phyloP scores from a whole-genome alignment of 2,888 invertebrate genomes.

The Venusia cambrica region DNA sequence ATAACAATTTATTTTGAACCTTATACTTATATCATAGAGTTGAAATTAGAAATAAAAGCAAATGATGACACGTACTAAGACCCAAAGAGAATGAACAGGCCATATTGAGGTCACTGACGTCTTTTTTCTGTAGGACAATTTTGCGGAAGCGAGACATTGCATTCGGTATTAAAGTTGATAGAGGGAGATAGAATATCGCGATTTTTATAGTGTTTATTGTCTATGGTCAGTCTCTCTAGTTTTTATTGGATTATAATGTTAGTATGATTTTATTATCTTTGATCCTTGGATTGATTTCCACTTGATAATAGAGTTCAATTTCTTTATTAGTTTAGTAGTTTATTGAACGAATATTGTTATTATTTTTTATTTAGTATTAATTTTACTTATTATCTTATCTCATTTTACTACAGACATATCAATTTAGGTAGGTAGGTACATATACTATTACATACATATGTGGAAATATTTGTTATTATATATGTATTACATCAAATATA shows the following conservation, averaged over 20 bases:
- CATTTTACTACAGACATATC: too few relatives aligned
- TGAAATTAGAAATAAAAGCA: conserved; percentile 27
- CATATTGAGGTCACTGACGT: conserved; percentile 76
- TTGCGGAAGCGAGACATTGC: conserved; percentile 58
- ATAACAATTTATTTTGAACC: conserved; percentile 24
- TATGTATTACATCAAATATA: too few relatives aligned
- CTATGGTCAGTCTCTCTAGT: conserved; percentile 45
- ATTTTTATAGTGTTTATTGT: conserved; percentile 39
- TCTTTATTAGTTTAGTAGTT: too few relatives aligned
- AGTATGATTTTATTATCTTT: conserved; percentile 8
- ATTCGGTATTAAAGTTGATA: conserved; percentile 27
- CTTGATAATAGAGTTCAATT: background rate
- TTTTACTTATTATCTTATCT: too few relatives aligned
- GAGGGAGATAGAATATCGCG: conserved; percentile 36
- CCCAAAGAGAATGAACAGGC: conserved; percentile 32
- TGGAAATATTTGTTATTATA: too few relatives aligned
- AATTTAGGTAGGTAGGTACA: too few relatives aligned
- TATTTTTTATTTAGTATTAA: too few relatives aligned
- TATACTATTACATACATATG: too few relatives aligned
- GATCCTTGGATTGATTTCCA: conserved; percentile 2
- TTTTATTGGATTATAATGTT: conserved; percentile 3
- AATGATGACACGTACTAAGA: conserved; percentile 20
- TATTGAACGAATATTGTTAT: too few relatives aligned
- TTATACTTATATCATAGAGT: background rate
- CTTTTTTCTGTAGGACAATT: conserved; percentile 66